Percentiles rank a stretch among this genome's conserved stretches.
Evolutionary conservation across 30 jellyfish, hydroid and myxozoan species (phyloP).

Genomic region (Aurelia sp.): DNA sequence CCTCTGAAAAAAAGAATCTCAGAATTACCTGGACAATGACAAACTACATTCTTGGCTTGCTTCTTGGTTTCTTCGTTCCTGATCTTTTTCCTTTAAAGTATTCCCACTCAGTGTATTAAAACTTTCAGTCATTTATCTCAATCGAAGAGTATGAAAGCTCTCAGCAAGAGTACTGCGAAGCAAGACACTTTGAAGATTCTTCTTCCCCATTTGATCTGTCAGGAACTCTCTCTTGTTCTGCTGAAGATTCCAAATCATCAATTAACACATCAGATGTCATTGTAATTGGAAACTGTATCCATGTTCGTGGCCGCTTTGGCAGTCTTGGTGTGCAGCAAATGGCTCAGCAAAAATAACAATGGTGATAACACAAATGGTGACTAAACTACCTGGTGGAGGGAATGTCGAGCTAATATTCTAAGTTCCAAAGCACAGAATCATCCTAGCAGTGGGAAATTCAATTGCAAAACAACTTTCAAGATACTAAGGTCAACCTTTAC

Average conservation of each 20-base stretch:
- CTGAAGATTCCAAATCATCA: neutral
- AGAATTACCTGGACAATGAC: too few relatives aligned
- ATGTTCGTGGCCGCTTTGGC: slow-evolving; percentile 4
- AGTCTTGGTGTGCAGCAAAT: slow-evolving; percentile 1
- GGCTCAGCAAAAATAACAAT: neutral
- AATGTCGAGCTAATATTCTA: neutral
- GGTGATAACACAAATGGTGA: neutral
- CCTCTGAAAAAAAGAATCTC: too few relatives aligned
- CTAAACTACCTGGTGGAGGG: neutral
- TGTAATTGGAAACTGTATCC: neutral
- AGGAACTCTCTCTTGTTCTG: neutral
- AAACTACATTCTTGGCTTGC: too few relatives aligned
- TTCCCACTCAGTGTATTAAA: too few relatives aligned
- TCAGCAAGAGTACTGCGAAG: slow-evolving; percentile 4
- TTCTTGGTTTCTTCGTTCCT: too few relatives aligned
- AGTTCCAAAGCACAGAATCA: neutral
- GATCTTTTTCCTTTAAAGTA: too few relatives aligned
- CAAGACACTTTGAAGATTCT: neutral
- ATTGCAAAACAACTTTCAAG: too few relatives aligned
- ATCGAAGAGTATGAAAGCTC: too few relatives aligned
- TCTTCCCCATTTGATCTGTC: neutral
- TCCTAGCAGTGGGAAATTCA: too few relatives aligned
- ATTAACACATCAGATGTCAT: neutral
- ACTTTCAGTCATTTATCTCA: too few relatives aligned
- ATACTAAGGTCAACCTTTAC: too few relatives aligned